Conservation (phyloP, 2,888 invertebrate species). For the Norana najaformis region DNA sequence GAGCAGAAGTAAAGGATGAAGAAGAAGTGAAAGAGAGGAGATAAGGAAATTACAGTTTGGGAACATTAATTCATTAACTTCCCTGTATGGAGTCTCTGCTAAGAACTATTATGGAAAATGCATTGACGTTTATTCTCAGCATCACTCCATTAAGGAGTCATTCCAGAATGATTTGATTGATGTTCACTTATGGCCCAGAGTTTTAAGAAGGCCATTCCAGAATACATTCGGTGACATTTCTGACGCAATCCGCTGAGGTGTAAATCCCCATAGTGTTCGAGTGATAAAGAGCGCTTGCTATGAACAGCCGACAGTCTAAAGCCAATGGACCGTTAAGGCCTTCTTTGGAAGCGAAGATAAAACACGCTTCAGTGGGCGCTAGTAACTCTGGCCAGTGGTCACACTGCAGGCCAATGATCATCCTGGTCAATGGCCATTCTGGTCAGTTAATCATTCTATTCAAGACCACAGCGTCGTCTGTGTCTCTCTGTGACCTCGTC, state of each 20-base stretch:
- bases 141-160: not conserved
- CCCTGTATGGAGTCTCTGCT: no score
- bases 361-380: not conserved
- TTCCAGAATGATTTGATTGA: not conserved
- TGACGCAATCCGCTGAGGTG: no score
- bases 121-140: no score
- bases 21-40: no score
- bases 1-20: not conserved
- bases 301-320: not conserved
- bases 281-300: no score
- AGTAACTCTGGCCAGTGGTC: constrained; percentile 5
- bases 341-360: not conserved
- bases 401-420: not conserved
- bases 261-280: no score
- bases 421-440: not conserved
- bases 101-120: no score
- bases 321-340: not conserved
- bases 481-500: not conserved
- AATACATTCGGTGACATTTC: not conserved
- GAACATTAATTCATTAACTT: no score
- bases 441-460: not conserved
- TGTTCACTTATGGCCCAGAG: not conserved
- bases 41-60: no score
- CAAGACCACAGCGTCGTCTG: not conserved
- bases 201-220: not conserved